Conservation (phyloP, 2,888 invertebrate genomes). For the Trichopria drosophilae region DNA sequence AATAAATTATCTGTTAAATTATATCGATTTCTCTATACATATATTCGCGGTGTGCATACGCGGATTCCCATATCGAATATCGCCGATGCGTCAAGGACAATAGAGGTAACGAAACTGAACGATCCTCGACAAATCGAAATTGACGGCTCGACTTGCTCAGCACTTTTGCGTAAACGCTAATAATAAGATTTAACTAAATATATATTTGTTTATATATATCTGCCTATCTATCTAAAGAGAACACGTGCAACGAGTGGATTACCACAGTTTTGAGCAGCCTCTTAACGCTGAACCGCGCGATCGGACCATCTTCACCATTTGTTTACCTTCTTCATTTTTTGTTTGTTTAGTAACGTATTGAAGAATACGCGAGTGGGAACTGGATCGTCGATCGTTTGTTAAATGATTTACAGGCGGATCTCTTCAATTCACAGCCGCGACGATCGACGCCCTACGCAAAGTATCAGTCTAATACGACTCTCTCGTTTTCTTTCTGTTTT, state of each 20-base stretch:
- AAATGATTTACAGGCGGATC: not conserved
- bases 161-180: conserved; percentile 26
- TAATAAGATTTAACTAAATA: conserved; percentile 29
- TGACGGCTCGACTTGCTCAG: conserved; percentile 7
- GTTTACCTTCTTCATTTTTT: too few relatives aligned
- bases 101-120: conserved; percentile 45
- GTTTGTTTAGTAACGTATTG: too few relatives aligned
- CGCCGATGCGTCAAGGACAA: conserved; percentile 44
- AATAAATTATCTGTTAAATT: conserved; percentile 48
- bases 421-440: not conserved
- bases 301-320: conserved; percentile 18
- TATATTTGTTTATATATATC: conserved; percentile 13
- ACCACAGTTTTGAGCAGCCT: conserved; percentile 22
- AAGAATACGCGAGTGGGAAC: too few relatives aligned
- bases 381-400: too few relatives aligned
- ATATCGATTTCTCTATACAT: conserved; percentile 52
- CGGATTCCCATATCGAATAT: too few relatives aligned
- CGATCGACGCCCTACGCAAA: too few relatives aligned
- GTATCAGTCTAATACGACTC: too few relatives aligned
- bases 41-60: too few relatives aligned
- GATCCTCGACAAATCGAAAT: conserved; percentile 39
- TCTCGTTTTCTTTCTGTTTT: too few relatives aligned
- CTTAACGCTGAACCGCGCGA: conserved; percentile 26
- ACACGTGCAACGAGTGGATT: conserved; percentile 38
- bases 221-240: too few relatives aligned